Evolutionary conservation across 2,797 vertebrate species (phyloP), one percentile per base, ranked within the genome.

Genomic region (Diplodus sargus): DNA sequence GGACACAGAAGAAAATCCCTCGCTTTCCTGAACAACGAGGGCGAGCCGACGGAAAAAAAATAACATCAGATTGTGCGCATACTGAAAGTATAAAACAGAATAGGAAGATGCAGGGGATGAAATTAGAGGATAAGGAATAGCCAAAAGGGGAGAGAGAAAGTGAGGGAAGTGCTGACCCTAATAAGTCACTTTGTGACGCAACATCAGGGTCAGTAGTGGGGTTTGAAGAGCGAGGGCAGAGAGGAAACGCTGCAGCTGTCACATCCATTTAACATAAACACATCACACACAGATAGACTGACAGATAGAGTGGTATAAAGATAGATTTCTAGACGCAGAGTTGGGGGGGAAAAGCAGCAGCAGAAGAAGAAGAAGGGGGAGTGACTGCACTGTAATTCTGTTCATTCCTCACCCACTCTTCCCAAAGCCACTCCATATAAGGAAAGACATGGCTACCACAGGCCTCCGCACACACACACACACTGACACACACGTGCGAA

Each of bases 381-480:
- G 90, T 83, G 87, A 80, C 85, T 66, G 78, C 16, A 49, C 78
- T 81, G 86, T 85, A 85, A 92, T 92, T 94, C 86, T 90, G 74
- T 81, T 91, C 93, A 94, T 94, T 94, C 92, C 91, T 85, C 85
- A 86, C 82, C 86, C 90, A 85, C 85, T 84, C 85, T 77, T 82
- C 83, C 89, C 84, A 89, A 84, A 90, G 75, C 60, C 73, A 78
- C 76, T 89, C 94, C 93, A 88, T 94, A 92, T 93, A 93, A 88
- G 93, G 94, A 73, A 63, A 89, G 82, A 79, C 71, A 77, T 81
- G 85, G 89, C 88, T 70, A 83, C 81, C 73, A 59, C 74, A 75
- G 74, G 77, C 71, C 43, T 76, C 25, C 71, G n/a, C 70, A 51
- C 66, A 71, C 54, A 79, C 71, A 42, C 77, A 73, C 68, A 30